Evolutionary conservation across 2,888 invertebrate genomes (phyloP), one percentile per base, ranked within the genome.

Genomic region (Philonicus albiceps): DNA sequence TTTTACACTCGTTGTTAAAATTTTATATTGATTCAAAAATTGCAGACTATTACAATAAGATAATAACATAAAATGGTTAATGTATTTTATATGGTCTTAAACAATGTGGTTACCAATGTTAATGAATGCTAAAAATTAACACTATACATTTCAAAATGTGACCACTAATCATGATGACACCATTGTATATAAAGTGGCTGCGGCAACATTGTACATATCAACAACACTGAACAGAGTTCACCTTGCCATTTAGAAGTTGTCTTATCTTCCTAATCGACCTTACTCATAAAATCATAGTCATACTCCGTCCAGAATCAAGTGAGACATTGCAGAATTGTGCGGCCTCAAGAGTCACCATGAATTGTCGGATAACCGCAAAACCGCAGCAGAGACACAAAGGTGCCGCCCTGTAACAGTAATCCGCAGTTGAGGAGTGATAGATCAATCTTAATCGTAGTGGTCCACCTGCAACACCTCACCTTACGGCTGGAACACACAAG

Each of bases 401-500:
- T 81, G 81, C 81, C 81, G 81, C 81, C 34, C 19, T 81, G 34
- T 19, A 81, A 27, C 53, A 30, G 55, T 81, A 81, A 81, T 81
- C 81, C 81, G 53, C 31, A 81, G 81, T 37, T 37, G 81, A n/a
- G 30, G 81, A 81, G 81, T 81, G 81, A 81, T 81, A 81, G 81
- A 81, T 81, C 81, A 81, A 81, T 81, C 81, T 81, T 40, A 81
- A 11, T 11, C n/a, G n/a, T n/a, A n/a, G 81, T 55, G 81, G 30
- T 81, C 55, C 81, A 81, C 81, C 81, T 81, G 81, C 49, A 81
- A 81, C 81, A 81, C 55, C 81, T 81, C 34, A 34, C 55, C 81
- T 31, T 64, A 34, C 55, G 31, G 81, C n/a, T 55, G 34, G 81
- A 81, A 81, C 85, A 85, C 85, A 85, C 85, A 85, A 74, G 85